Evolutionary conservation across 2,113 vertebrate genomes (phyloP), one percentile per base, ranked within the genome.

Genomic region (Psittacus erithacus): DNA sequence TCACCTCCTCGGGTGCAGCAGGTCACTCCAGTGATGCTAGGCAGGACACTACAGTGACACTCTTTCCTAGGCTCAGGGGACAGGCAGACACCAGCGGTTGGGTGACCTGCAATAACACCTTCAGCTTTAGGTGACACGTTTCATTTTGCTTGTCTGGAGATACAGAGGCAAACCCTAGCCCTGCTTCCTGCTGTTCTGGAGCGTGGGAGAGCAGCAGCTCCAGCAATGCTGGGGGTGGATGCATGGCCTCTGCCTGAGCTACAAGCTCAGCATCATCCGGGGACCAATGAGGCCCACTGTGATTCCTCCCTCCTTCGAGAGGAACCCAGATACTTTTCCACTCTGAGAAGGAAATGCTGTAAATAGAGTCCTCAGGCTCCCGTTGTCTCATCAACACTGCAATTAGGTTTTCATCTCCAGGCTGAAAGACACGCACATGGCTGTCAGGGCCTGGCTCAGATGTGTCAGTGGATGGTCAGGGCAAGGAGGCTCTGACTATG

Each of bases 401-500:
- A 11, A 6, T 44, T 29, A 43, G 39, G 8, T 84, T 74, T 63
- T 63, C 35, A 35, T 7, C 47, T 79, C 39, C 29, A 29, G 43
- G 11, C 33, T 52, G 59, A 44, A 16, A 79, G 41, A 35, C 7
- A 1, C 7, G 46, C 64, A 18, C 2, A 4, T 2, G 2, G 19
- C 8, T 39, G 43, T 43, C 52, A 31, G 19, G 43, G n/a, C 49
- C 50, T 2, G 1, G 27, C 16, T 57, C 4, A 2, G 35, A 20
- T 20, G 39, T 23, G 43, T n/a, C 41, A 11, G n/a, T 29, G 38
- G 31, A 46, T 50, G 55, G 23, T 44, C 4, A 3, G 57, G 15
- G 19, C 5, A 9, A 76, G 52, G 31, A 10, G 13, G 25, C 16
- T 29, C 35, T 0, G 3, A 9, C 24, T 6, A 1, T 13, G n/a